Evolutionary conservation across 2,888 invertebrate genomes (phyloP), one percentile per base, ranked within the genome.

Genomic region (Cryptocheilus praepositus): DNA sequence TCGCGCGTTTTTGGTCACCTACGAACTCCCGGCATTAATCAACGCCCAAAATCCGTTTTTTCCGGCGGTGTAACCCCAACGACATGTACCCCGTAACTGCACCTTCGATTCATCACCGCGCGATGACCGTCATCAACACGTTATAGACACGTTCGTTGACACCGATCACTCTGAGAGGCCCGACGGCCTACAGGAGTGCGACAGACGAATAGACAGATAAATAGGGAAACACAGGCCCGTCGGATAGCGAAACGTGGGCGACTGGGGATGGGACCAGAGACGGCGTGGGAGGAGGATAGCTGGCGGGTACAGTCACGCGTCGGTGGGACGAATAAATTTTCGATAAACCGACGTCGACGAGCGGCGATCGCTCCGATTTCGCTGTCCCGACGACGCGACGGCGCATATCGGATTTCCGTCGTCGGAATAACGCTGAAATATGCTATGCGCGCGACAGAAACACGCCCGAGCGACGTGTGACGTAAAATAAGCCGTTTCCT

Each of bases 331-430:
- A 79, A 79, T 79, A 79, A 79, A 79, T 79, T 79, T 79, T 79
- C 79, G 79, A 79, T 77, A 79, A 79, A 79, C 77, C 79, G 71
- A 79, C 79, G 69, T 79, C 79, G 77, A 76, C 71, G 74, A 74
- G 59, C 71, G 68, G 65, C 76, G 79, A 74, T 75, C 71, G 72
- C 73, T 76, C 69, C 80, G 76, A 80, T 81, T 78, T 73, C 75
- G 73, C 71, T 79, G 74, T 82, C 76, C 64, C 76, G 73, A 74
- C 77, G 79, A 77, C 75, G 78, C 74, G 77, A 71, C 79, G 74
- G 66, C 61, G 67, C 76, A 76, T 80, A 79, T 77, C 74, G 80
- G 72, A 73, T 81, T 80, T 70, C 74, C 76, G 74, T 76, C 74
- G 74, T 72, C 66, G 76, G 67, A 77, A 80, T 79, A 79, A 80